Evolutionary conservation across 2,797 vertebrate genomes (phyloP).

Genomic region (Hydrocynus forskahlii): DNA sequence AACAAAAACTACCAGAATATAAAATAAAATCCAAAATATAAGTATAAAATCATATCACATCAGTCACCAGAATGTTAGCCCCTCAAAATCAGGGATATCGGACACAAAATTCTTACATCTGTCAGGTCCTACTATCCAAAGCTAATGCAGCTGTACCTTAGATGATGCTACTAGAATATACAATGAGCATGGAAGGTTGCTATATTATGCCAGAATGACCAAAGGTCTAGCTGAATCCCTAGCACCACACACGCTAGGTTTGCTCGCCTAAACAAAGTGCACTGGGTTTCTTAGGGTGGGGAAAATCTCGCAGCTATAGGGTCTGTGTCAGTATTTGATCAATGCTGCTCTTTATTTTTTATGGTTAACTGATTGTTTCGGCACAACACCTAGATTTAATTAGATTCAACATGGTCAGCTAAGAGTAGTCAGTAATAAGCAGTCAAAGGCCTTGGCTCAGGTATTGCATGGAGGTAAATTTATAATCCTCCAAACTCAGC

Average conservation of each 20-base stretch:
- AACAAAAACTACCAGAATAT: too few species aligned
- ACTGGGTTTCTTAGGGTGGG: not conserved
- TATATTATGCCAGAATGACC: not conserved
- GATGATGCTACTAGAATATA: not conserved
- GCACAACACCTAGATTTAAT: conserved; percentile 5
- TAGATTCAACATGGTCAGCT: conserved; percentile 5
- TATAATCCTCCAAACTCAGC: too few species aligned
- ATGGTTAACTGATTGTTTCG: conserved; percentile 26
- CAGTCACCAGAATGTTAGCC: not conserved
- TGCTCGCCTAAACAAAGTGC: conserved; percentile 8
- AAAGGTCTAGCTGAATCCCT: not conserved
- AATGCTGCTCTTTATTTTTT: not conserved
- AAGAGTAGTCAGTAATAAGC: conserved; percentile 38
- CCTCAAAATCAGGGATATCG: not conserved
- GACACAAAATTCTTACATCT: not conserved
- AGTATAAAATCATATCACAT: too few species aligned
- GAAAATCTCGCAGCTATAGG: not conserved
- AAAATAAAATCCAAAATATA: not conserved
- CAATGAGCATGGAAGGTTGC: not conserved
- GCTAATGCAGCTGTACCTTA: not conserved
- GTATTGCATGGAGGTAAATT: not conserved
- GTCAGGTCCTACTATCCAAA: not conserved
- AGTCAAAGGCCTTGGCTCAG: conserved; percentile 40
- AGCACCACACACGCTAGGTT: not conserved
- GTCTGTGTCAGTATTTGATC: conserved; percentile 35